Base-by-base conservation (phyloP, 2,113 vertebrate genomes). In the Muscicapa adusta region DNA sequence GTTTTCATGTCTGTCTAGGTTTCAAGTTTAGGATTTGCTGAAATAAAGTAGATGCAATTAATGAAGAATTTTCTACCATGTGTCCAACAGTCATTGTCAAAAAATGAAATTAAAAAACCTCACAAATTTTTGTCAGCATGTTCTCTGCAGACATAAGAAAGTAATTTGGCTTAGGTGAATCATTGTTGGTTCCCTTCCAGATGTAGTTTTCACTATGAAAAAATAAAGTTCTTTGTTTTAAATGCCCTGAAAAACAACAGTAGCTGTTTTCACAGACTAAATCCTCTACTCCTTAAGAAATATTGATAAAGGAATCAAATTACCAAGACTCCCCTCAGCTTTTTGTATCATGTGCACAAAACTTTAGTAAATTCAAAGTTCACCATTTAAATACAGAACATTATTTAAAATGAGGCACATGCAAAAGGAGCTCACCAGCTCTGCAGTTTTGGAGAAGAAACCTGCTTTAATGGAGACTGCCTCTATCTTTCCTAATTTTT, bases 141-240 rank as follows among this genome's bases (percentile, higher is more conserved):
- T 79, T 85, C 87, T 79, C 62, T 89, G 62, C 10, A 72, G 70
- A 56, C 61, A 84, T 85, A 85, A 87, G 66, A 85, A 93, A 96
- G 71, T 87, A 76, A 91, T 93, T 90, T 91, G 83, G 31, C 80
- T 56, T 84, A 75, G 57, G 76, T 90, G 74, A 86, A 65, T 80
- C 75, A 92, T 14, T 84, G 53, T 81, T 94, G 84, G 77, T 23
- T 95, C 14, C 54, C 53, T 88, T 79, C 85, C 48, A 93, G 60
- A 57, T 67, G 45, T 19, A 85, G 47, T 50, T 31, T 6, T 90
- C 34, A 34, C 23, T 71, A 10, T 34, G 51, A 58, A 88, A 94
- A 86, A 87, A 68, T 26, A 34, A 85, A 85, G 15, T 34, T 48
- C 17, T 63, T 78, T 63, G 18, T 91, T 91, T 81, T 26, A 85